Percentiles rank a stretch among this genome's conserved stretches.
Evolutionary conservation across 1,140 invertebrate genomes (phyloP).

Genomic region (Pygmarrhopalites habei): DNA sequence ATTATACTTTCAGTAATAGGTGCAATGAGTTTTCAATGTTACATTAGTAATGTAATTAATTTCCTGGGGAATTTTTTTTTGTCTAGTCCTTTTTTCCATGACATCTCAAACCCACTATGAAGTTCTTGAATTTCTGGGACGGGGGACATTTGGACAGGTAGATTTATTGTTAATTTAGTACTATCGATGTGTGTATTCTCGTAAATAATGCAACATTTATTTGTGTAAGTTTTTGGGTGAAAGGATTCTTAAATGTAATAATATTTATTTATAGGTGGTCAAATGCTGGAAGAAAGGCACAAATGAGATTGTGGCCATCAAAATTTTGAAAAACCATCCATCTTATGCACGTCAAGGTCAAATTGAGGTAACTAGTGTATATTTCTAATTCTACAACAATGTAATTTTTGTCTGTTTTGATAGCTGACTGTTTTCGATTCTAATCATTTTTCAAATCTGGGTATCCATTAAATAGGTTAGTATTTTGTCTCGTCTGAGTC

Average conservation of each 20-base stretch:
- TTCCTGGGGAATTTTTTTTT: no score
- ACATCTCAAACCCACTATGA: constrained; percentile 74
- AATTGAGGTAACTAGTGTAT: constrained; percentile 94
- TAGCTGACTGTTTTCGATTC: neutral
- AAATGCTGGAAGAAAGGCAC: constrained; percentile 99
- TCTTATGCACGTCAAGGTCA: constrained; percentile 99
- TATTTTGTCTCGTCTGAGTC: constrained; percentile 91
- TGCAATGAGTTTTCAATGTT: no score
- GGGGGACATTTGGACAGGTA: constrained; percentile 95
- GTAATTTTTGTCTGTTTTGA: neutral
- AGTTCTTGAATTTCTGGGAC: constrained; percentile 95
- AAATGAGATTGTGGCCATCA: constrained; percentile 99
- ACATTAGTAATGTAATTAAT: no score
- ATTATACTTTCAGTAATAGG: no score
- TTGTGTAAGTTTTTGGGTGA: no score
- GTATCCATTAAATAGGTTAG: constrained; percentile 70
- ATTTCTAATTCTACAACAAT: neutral
- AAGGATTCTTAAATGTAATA: no score
- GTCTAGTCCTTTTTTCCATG: constrained; percentile 92
- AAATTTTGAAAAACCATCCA: constrained; percentile 99
- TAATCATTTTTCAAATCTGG: constrained; percentile 3
- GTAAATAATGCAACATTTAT: no score
- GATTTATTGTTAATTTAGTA: neutral
- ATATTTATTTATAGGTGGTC: constrained; percentile 61
- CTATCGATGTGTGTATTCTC: no score